Base-by-base conservation (phyloP, 2,888 invertebrate genomes). In the Heteropelma amictum region DNA sequence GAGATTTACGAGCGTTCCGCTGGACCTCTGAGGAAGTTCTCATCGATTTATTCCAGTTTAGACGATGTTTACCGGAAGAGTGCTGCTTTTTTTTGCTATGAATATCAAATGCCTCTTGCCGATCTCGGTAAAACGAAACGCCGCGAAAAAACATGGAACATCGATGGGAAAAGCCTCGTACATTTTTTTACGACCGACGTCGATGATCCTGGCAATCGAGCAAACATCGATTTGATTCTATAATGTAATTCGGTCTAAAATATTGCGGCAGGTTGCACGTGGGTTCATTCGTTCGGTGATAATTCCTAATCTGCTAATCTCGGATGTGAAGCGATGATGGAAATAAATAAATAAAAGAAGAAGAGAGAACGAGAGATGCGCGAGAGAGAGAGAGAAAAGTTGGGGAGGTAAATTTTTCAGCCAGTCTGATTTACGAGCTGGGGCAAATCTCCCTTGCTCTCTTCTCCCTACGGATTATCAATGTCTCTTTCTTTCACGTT, bases 371-470 rank as follows among this genome's bases (percentile, higher is more conserved):
- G 67, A 12, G 30, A 42, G 40, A 61, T n/a, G n/a, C 12, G 53
- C 33, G 38, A 47, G 67, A 60, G 30, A 38, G 49, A 23, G 47
- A 40, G 63, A 45, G 35, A 28, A 23, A 21, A 19, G 47, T 38
- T 23, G 49, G 28, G n/a, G 38, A 58, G 68, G 60, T 67, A 56
- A 65, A 77, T 77, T 78, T 79, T 79, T 76, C 74, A 70, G 74
- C 70, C 58, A 40, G 65, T 67, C 61, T 79, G 79, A 79, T 79
- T 79, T 79, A 79, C 72, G 72, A 74, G 61, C 73, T 38, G 45
- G 61, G 74, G 77, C 28, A 65, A 65, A 26, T 63, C 67, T 51
- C 47, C 40, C 68, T 28, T n/a, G n/a, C 26, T 38, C 28, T 28
- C 35, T 12, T n/a, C 14, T 7, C 21, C 51, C 21, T 17, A 12